Percentiles rank a stretch among this genome's conserved stretches.
Evolutionary conservation across 1,140 invertebrate species (phyloP).

Genomic region (Pseudomyrmex sp.): DNA sequence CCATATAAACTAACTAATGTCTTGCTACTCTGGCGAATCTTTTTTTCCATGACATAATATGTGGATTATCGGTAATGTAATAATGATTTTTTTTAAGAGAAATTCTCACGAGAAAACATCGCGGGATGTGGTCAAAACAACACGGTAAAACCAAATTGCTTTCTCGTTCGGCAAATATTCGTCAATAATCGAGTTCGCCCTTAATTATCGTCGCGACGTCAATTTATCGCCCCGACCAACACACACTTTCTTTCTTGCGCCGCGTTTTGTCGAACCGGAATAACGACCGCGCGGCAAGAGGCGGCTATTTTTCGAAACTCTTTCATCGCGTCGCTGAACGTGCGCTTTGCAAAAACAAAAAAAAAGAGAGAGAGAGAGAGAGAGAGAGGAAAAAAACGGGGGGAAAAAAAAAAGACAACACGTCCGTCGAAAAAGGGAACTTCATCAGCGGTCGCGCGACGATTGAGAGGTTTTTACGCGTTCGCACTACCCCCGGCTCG

Average conservation of each 20-base stretch:
- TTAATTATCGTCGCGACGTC: slow-evolving; percentile 45
- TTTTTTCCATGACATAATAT: background rate
- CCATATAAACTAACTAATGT: too few relatives aligned
- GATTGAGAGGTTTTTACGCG: slow-evolving; percentile 59
- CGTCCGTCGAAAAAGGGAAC: slow-evolving; percentile 42
- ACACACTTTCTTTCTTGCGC: background rate
- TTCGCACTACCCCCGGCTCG: slow-evolving; percentile 26
- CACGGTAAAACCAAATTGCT: background rate
- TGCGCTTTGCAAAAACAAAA: slow-evolving; percentile 41
- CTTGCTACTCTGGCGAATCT: too few relatives aligned
- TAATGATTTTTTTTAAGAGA: slow-evolving; percentile 11
- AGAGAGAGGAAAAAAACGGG: background rate
- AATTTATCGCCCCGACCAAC: slow-evolving; percentile 30
- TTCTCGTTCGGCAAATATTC: slow-evolving; percentile 35
- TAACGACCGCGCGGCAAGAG: slow-evolving; percentile 50
- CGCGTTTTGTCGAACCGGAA: slow-evolving; percentile 39
- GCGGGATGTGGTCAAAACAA: background rate
- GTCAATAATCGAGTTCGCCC: slow-evolving; percentile 42
- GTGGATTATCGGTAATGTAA: background rate
- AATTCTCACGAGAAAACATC: slow-evolving; percentile 4
- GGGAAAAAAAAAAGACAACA: slow-evolving; percentile 40
- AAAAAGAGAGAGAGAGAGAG: background rate
- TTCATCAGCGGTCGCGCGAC: slow-evolving; percentile 45
- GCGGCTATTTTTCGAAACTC: slow-evolving; percentile 53
- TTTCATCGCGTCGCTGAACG: slow-evolving; percentile 27